Percentiles rank a stretch among this genome's conserved stretches.
Evolutionary conservation across 2,113 vertebrate species (phyloP).

Genomic region (Numenius arquata): DNA sequence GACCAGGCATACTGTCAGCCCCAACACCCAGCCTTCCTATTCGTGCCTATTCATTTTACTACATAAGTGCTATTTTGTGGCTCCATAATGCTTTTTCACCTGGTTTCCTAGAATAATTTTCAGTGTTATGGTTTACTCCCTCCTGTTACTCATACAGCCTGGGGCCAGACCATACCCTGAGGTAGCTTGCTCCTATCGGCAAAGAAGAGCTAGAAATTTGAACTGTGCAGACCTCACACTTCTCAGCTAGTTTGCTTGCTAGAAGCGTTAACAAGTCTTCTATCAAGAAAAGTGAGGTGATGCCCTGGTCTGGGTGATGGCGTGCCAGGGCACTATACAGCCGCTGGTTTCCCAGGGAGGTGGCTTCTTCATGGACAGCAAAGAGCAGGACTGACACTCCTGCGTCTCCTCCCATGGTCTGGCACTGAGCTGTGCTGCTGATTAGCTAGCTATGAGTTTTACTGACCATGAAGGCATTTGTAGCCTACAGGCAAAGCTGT

Average conservation of each 20-base stretch:
- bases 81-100: neutral
- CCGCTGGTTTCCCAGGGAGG: neutral
- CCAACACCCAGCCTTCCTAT: neutral
- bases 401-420: neutral
- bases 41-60: neutral
- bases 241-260: neutral
- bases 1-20: neutral
- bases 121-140: neutral
- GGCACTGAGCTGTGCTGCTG: neutral
- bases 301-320: neutral
- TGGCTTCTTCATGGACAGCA: neutral
- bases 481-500: neutral
- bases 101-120: neutral
- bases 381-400: neutral
- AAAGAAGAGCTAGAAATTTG: neutral
- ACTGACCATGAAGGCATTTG: neutral
- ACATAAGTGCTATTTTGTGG: neutral
- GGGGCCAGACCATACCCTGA: neutral
- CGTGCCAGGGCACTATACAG: neutral
- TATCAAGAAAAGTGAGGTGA: neutral
- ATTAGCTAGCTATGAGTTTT: neutral
- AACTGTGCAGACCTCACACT: neutral
- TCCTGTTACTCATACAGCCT: neutral
- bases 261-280: neutral
- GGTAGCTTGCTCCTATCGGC: neutral